Base-by-base conservation (phyloP, 2,113 vertebrate genomes). In the Centropus unirufus region DNA sequence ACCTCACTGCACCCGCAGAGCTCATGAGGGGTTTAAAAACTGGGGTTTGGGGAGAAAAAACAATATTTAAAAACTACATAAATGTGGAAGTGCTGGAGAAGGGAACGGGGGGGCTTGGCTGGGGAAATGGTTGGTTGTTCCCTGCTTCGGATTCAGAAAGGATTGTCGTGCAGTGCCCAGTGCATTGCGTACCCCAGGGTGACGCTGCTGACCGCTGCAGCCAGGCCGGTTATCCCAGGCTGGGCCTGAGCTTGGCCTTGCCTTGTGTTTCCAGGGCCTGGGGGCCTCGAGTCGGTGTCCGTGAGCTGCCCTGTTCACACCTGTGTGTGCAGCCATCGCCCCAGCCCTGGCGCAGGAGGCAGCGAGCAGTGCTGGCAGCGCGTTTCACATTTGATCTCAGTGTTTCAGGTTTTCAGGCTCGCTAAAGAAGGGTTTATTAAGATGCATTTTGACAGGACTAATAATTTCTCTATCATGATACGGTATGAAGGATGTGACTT, bases 1-100 rank as follows among this genome's bases (percentile, higher is more conserved):
- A 98, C 98, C 98, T 98, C 97, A 98, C 88, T 36, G 36, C 36
- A 36, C 36, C 36, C 97, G 91, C 76, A 96, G 87, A 97, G 87
- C 91, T 95, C 92, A 96, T 95, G 97, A 95, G 61, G 55, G 87
- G 95, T 96, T 96, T 78, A 62, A 66, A 92, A 95, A 73, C 76
- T 86, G 89, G 78, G 95, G 52, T 83, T 97, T 96, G 94, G 74
- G 95, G 68, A 93, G 89, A 83, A 97, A 96, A 92, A 96, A 69
- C 75, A 66, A 32, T 94, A 73, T 91, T 95, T 68, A 49, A 78
- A 91, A 92, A 93, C 57, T 54, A 94, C 8, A 40, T 78, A 69
- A 24, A 59, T 92, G 64, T 87, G 4, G 11, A 83, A 59, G 40
- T 64, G 34, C 30, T 67, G 40, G 72, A 89, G 68, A 30, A 59